Base-by-base conservation (phyloP, 2,113 vertebrate genomes). In the Seriola quinqueradiata region DNA sequence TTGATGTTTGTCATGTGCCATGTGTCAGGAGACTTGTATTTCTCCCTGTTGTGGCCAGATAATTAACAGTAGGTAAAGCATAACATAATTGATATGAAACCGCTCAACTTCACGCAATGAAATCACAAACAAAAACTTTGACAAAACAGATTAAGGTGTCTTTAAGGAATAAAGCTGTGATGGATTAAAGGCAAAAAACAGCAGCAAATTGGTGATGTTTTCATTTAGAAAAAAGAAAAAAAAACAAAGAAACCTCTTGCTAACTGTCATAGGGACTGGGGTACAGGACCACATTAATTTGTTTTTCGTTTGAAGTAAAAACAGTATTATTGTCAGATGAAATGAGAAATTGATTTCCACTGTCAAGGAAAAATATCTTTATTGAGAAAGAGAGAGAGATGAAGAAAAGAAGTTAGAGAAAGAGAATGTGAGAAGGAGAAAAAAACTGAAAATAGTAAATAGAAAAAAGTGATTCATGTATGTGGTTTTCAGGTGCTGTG, bases 261-360 rank as follows among this genome's bases (percentile, higher is more conserved):
- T 72, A 42, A 75, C 64, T 79, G 25, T 79, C 73, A 65, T 10
- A 54, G 25, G 8, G 75, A 65, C 71, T 54, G 50, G 55, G 25
- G 64, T 5, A 14, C 61, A 50, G 44, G 32, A 60, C 69, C 4
- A 4, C 46, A 75, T 81, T 80, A 63, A 71, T 87, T 86, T 83
- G 50, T 81, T 83, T 80, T 66, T 55, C 16, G 6, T 81, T 84
- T 61, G 63, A 57, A 65, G 71, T 70, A 74, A 83, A 87, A 81
- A 58, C 54, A 19, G 11, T 23, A 58, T 82, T 81, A 80, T 84
- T 83, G 75, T 87, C 71, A 72, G 82, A 90, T 88, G 71, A 87
- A 87, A 87, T 64, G 81, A 76, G 55, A 65, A 84, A 87, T 85
- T 87, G 86, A 92, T 92, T 93, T 81, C 23, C 42, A 75, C 34